Evolutionary conservation across 2,888 invertebrate genomes (phyloP).

Genomic region (Boloria selene): DNA sequence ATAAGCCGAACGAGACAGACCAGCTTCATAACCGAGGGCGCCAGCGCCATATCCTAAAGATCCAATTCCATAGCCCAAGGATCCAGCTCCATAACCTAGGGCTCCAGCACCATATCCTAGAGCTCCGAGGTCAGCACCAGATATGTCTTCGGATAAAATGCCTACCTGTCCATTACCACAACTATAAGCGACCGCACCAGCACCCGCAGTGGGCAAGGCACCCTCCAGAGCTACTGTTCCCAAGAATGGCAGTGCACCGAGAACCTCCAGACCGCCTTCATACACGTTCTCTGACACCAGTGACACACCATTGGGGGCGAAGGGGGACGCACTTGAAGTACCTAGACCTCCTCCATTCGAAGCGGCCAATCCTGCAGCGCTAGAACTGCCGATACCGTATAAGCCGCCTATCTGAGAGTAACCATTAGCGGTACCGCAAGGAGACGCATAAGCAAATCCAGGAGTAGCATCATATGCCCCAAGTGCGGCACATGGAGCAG

Average conservation of each 20-base stretch:
- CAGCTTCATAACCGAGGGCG: constrained; percentile 12
- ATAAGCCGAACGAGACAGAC: neutral
- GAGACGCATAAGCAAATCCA: constrained; percentile 9
- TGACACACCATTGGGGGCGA: constrained; percentile 47
- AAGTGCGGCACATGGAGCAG: neutral
- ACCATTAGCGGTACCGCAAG: constrained; percentile 19
- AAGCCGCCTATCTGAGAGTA: constrained; percentile 18
- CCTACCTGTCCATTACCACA: neutral
- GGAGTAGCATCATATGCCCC: neutral
- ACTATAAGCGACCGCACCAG: constrained; percentile 14
- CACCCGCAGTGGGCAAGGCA: constrained; percentile 40
- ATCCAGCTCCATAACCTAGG: constrained; percentile 3
- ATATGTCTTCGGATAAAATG: neutral
- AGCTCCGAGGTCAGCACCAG: neutral
- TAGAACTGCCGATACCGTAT: constrained; percentile 8
- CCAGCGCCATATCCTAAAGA: constrained; percentile 19
- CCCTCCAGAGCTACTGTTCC: constrained; percentile 48
- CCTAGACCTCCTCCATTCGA: constrained; percentile 39
- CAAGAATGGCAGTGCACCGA: constrained; percentile 48
- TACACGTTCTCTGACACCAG: constrained; percentile 50
- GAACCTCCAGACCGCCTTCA: constrained; percentile 46
- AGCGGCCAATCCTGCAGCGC: constrained; percentile 2
- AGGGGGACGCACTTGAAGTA: constrained; percentile 48
- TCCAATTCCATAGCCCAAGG: neutral
- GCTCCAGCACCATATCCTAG: constrained; percentile 4